Conservation (phyloP, 2,888 invertebrate genomes). For the Notocelia uddmanniana region DNA sequence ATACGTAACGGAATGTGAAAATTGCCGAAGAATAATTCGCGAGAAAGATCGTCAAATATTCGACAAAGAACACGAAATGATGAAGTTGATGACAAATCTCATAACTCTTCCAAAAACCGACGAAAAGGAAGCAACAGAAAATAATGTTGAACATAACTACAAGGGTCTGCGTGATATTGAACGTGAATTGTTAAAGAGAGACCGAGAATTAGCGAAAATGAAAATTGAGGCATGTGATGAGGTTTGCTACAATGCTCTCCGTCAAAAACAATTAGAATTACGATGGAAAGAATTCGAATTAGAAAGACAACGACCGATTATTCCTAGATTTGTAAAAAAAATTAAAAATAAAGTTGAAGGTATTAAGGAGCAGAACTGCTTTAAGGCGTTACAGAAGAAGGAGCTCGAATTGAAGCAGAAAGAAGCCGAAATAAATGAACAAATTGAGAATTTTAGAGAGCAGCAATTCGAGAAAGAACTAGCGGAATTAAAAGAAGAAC, state of each 20-base stretch:
- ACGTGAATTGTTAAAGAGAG: constrained; percentile 15
- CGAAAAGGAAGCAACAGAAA: neutral
- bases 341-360: neutral
- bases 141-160: constrained; percentile 14
- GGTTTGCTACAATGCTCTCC: constrained; percentile 10
- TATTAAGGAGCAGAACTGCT: constrained; percentile 2
- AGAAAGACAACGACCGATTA: constrained; percentile 5
- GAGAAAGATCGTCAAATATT: constrained; percentile 22
- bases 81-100: constrained; percentile 13
- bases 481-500: neutral
- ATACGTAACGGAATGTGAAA: constrained; percentile 15
- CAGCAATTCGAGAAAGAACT: constrained; percentile 1
- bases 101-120: constrained; percentile 11
- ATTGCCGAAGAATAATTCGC: constrained; percentile 11
- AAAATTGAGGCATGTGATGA: constrained; percentile 16
- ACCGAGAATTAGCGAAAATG: constrained; percentile 21
- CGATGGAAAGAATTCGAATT: constrained; percentile 25
- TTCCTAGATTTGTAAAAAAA: neutral
- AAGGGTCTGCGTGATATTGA: constrained; percentile 12
- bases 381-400: constrained; percentile 13
- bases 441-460: constrained; percentile 16
- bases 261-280: constrained; percentile 26
- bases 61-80: constrained; percentile 9
- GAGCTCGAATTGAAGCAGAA: constrained; percentile 15
- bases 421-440: constrained; percentile 8